Evolutionary conservation across 2,797 vertebrate genomes (phyloP).

Genomic region (Lagorchestes hirsutus): DNA sequence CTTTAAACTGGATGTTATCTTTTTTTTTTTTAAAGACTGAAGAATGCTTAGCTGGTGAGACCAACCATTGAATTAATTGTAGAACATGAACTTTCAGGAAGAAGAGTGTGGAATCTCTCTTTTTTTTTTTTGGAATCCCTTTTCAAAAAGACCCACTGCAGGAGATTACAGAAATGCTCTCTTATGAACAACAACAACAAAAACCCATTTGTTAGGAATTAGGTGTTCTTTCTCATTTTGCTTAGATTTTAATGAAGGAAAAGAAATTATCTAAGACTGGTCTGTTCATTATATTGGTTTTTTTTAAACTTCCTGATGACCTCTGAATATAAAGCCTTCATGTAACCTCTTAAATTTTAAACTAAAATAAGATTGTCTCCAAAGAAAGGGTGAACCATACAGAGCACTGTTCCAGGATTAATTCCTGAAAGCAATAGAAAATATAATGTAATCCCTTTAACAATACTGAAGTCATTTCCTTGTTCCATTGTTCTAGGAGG

Average conservation of each 20-base stretch:
- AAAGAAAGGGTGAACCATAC: neutral
- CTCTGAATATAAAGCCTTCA: neutral
- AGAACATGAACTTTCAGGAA: neutral
- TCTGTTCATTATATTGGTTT: neutral
- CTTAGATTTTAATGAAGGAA: neutral
- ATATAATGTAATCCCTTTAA: neutral
- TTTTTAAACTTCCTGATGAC: neutral
- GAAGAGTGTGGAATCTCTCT: neutral
- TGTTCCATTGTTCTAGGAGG: neutral
- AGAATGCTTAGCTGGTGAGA: neutral
- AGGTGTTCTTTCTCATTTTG: neutral
- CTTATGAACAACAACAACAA: neutral
- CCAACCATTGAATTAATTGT: neutral
- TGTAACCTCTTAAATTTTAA: neutral
- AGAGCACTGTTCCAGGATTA: neutral
- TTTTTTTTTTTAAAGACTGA: neutral
- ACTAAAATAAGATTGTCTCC: neutral
- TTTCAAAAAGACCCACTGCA: neutral
- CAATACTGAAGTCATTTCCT: slow-evolving; percentile 2
- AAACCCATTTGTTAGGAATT: neutral
- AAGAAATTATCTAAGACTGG: neutral
- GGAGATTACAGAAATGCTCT: neutral
- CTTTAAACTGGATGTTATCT: neutral
- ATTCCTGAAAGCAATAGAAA: slow-evolving; percentile 2
- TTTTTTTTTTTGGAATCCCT: neutral